Base-by-base conservation (phyloP, 2,113 vertebrate species). In the Alligator sinensis region DNA sequence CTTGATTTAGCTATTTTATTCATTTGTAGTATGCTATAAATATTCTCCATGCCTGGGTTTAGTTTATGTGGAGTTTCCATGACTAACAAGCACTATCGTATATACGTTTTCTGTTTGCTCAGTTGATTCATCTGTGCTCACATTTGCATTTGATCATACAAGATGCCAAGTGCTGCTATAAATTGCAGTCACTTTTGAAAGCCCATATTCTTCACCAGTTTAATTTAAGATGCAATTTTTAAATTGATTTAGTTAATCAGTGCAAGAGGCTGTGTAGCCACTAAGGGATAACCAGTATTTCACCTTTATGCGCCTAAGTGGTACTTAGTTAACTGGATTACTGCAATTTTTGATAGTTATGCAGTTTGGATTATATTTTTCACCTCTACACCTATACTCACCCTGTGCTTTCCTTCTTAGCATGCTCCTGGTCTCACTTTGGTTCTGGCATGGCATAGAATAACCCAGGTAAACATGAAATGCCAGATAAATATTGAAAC, bases 31-130 rank as follows among this genome's bases (percentile, higher is more conserved):
- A 18, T n/a, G 60, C 66, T 81, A 57, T 75, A 90, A 94, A 93
- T 91, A 83, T 89, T 85, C 80, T 90, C 93, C 94, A 82, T 86
- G 88, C 84, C 74, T 68, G 84, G 90, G 88, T 3, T 79, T 88
- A 79, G 82, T 92, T 96, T 94, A 80, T 95, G 90, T 70, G 60
- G 84, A 96, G 74, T 87, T 88, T 85, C 74, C 93, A 93, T 91
- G 93, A 95, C 84, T 94, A 95, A 94, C 91, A 91, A 86, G 86
- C 91, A 81, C 84, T 94, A 94, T 92, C 80, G 88, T 90, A 85
- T 79, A 86, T 3, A 2, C 89, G 78, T 95, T 95, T 96, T 94
- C 86, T 95, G 95, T 96, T 96, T 95, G 25, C 68, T 94, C 84
- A 77, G 84, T 95, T 94, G 92, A 96, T 96, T 93, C 93, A 91